phyloP scores from a whole-genome alignment of 2,113 vertebrate genomes.

The Aphyosemion australe region DNA sequence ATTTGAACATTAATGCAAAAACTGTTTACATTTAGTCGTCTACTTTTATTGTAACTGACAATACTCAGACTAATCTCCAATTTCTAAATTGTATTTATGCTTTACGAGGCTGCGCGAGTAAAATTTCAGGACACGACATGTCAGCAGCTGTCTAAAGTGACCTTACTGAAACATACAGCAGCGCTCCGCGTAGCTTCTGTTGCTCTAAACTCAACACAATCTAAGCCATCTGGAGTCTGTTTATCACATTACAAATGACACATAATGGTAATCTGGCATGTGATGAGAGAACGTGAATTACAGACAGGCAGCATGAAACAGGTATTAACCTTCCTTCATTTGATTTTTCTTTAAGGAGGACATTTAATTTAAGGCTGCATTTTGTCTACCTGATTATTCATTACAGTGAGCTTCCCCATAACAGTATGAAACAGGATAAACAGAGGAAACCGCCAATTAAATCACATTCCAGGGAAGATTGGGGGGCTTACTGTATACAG shows the following conservation, averaged over 20 bases:
- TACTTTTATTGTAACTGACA: slow-evolving; percentile 33
- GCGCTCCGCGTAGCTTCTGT: slow-evolving; percentile 69
- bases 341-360: slow-evolving; percentile 73
- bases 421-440: slow-evolving; percentile 76
- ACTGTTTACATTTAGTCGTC: background rate
- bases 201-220: slow-evolving; percentile 67
- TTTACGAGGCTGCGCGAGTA: too few relatives aligned
- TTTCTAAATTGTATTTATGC: slow-evolving; percentile 12
- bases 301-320: slow-evolving; percentile 58
- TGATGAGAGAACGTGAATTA: slow-evolving; percentile 77
- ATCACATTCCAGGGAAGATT: slow-evolving; percentile 76
- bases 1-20: slow-evolving; percentile 28
- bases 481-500: slow-evolving; percentile 76
- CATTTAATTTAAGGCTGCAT: slow-evolving; percentile 76
- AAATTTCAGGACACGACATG: slow-evolving; percentile 6
- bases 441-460: slow-evolving; percentile 83
- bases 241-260: slow-evolving; percentile 80
- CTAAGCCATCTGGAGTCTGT: slow-evolving; percentile 80
- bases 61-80: slow-evolving; percentile 22
- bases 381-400: slow-evolving; percentile 81
- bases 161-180: slow-evolving; percentile 53
- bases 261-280: slow-evolving; percentile 81
- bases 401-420: slow-evolving; percentile 72
- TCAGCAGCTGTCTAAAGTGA: slow-evolving; percentile 21
- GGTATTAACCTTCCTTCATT: slow-evolving; percentile 76